phyloP scores from a whole-genome alignment of 2,113 vertebrate species.

The Entomyzon cyanotis region DNA sequence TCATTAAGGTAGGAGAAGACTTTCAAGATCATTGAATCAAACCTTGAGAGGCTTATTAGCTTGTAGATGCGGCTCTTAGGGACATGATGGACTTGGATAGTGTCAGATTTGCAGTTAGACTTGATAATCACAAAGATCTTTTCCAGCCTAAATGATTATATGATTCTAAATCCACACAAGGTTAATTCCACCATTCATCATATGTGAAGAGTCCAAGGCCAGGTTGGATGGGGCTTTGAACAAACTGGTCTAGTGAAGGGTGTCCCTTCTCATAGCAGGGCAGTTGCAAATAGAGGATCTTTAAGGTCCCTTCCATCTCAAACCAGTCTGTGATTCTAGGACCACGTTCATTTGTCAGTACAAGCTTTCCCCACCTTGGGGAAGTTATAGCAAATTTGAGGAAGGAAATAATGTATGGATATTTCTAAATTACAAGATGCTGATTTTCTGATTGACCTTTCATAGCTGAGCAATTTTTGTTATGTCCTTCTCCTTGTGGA shows the following conservation, averaged over 20 bases:
- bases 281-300: background rate
- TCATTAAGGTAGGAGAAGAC: background rate
- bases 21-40: background rate
- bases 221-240: background rate
- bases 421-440: background rate
- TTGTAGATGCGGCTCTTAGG: background rate
- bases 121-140: background rate
- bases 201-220: background rate
- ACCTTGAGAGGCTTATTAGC: background rate
- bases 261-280: background rate
- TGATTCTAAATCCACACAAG: background rate
- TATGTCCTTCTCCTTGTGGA: background rate
- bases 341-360: background rate
- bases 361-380: background rate
- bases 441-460: background rate
- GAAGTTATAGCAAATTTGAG: background rate
- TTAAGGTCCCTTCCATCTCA: background rate
- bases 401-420: rapidly evolving
- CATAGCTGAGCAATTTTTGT: background rate
- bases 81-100: background rate
- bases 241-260: background rate
- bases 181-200: background rate
- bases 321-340: background rate
- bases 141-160: background rate
- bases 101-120: rapidly evolving